Base-by-base conservation (phyloP, 2,888 invertebrate genomes). In the Agonopterix alstromeriana region DNA sequence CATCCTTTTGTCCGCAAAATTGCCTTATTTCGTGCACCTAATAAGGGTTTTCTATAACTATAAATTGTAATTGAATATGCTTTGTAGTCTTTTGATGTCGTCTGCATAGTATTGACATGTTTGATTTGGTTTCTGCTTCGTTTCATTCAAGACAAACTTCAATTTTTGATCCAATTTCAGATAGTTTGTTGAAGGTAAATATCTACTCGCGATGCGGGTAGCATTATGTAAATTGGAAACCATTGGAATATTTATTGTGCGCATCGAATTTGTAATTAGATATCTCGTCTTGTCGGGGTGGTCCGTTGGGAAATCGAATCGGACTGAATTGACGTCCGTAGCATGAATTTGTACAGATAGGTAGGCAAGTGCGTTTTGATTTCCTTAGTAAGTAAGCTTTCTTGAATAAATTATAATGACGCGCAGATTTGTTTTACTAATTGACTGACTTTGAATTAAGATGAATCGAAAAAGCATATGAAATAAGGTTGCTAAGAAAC, bases 1-100 rank as follows among this genome's bases (percentile, higher is more conserved):
- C 72, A 67, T 70, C 75, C 83, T 82, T 83, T 87, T 88, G 85
- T 87, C 82, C 81, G 63, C 74, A 55, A 84, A 87, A 88, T 88
- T 83, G 82, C 83, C 81, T 83, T 77, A 82, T 84, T 81, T 77
- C 73, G 74, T 76, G 77, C 72, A 70, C 75, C 68, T 84, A 85
- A 83, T 84, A 85, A 80, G 80, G 81, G 81, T 72, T 74, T 75
- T 74, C 76, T 70, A 65, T 61, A 85, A 83, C 84, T 85, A 84
- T 80, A 77, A 77, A 79, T 73, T 74, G 77, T 82, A 84, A 84
- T 83, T 78, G 82, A 76, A 70, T 78, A 55, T 53, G 54, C 70
- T 76, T 77, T 77, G 73, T 73, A 70, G 69, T 75, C 78, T 79
- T 65, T 87, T 85, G 84, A 85, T 79, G 79, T 82, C 64, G 65